Evolutionary conservation across 2,797 vertebrate genomes (phyloP), one percentile per base, ranked within the genome.

Genomic region (Botia kubotai): DNA sequence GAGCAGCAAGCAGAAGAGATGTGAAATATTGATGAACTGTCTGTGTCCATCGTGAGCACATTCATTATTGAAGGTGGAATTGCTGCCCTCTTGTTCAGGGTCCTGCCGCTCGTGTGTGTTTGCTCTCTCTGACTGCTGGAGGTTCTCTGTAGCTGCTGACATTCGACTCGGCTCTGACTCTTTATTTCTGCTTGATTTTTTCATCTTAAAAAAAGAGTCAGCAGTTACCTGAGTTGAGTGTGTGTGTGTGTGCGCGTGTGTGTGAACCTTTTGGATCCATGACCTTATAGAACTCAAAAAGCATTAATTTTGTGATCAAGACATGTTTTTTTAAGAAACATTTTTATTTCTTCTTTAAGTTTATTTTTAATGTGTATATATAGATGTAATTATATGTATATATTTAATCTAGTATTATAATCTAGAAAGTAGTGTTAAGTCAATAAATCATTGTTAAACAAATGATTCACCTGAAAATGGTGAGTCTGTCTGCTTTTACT

Each of bases 21-120:
- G 96, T 97, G 93, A 96, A 97, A 97, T 96, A 97, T 97, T 97
- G 95, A 97, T 97, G 94, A 90, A 92, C 90, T 91, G 94, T 95
- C 92, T 93, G 88, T 95, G 93, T 92, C 94, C 91, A 94, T 92
- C 91, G 93, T 93, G 90, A 89, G 88, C 84, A 92, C 91, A 96
- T 97, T 94, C 94, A 97, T 97, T 95, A 97, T 97, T 93, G 92
- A 96, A 96, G 94, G 94, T 95, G 94, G 93, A 87, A 93, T 90
- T 92, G 94, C 90, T 87, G 90, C 90, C 72, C 88, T 89, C 93
- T 92, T 88, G 90, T 89, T 90, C 89, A 90, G 89, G 88, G 90
- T 91, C 84, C 90, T 89, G 84, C 89, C 92, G 88, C 87, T 87
- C 83, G 89, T 86, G 89, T 89, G 86, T 89, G 86, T 90, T 89